Evolutionary conservation across 2,888 invertebrate genomes (phyloP).

Genomic region (Stenodema calcarata): DNA sequence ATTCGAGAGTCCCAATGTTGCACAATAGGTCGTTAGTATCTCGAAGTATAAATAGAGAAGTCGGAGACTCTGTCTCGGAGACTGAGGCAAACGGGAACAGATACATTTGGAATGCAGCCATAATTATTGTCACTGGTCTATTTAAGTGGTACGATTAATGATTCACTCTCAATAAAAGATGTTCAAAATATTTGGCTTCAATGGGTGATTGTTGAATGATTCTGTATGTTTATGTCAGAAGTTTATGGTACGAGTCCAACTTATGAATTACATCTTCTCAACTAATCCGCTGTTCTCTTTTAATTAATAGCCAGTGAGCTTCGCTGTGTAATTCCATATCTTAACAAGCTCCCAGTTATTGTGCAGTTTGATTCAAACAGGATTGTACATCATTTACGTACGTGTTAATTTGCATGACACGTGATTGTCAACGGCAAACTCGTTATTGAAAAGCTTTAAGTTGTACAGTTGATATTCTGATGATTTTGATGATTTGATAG

Average conservation of each 20-base stretch:
- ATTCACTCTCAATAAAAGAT: neutral
- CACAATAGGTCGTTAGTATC: constrained; percentile 1
- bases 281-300: neutral
- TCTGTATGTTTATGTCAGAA: neutral
- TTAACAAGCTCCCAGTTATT: too few relatives aligned
- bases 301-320: too few relatives aligned
- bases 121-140: neutral
- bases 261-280: neutral
- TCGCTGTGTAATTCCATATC: too few relatives aligned
- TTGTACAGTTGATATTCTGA: too few relatives aligned
- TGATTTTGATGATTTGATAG: too few relatives aligned
- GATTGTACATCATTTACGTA: too few relatives aligned
- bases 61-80: neutral
- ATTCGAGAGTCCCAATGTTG: neutral
- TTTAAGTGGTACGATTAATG: neutral
- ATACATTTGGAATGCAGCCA: neutral
- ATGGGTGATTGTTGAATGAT: neutral
- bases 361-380: too few relatives aligned
- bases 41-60: neutral
- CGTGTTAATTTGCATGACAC: too few relatives aligned
- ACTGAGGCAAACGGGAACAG: neutral
- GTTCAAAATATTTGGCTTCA: neutral
- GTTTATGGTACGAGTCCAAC: neutral
- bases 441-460: too few relatives aligned
- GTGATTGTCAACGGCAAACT: too few relatives aligned